Base-by-base conservation (phyloP, 2,888 invertebrate genomes). In the Phlogophora meticulosa region DNA sequence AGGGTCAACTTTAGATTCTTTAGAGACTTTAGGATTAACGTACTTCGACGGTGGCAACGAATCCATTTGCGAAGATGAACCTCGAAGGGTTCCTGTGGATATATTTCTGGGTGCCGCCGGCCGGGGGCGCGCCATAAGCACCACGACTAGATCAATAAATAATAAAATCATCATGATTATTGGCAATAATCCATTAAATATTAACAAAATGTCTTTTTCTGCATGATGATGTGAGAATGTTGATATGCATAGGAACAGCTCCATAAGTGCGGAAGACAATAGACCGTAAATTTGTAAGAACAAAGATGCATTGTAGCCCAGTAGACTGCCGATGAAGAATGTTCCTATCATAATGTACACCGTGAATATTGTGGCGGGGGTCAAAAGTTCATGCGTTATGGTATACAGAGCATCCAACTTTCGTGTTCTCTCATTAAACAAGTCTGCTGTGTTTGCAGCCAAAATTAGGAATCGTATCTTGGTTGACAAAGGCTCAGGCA, bases 111-210 rank as follows among this genome's bases (percentile, higher is more conserved):
- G 0, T 20, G 28, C 4, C 7, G n/a, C 7, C 0, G 0, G 0
- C 1, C 13, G 0, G 0, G 0, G 0, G 3, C 20, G 9, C 13
- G 34, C 5, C 7, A 67, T 17, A 1, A 42, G 0, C 2, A 69
- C 3, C 0, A 55, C 10, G 0, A 69, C 5, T 0, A 70, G 5
- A 45, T 61, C 53, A 9, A 28, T n/a, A 0, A 53, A 4, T 1
- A 70, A 2, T 4, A 71, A 13, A 0, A 4, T 4, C 0, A 46
- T 2, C 5, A 57, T 86, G 4, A 93, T 68, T 83, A 93, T 84
- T 4, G 94, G 93, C 11, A 94, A 66, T 11, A 94, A 72, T n/a
- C 89, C 93, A 73, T 92, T 90, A n/a, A 93, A 59, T 11, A 91
- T 79, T 4, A 84, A 28, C 7, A 0, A 0, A 0, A 0, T 1